Base-by-base conservation (phyloP, 37 sponge, comb jelly and placozoan genomes). In the Dysidea cf. avara region DNA sequence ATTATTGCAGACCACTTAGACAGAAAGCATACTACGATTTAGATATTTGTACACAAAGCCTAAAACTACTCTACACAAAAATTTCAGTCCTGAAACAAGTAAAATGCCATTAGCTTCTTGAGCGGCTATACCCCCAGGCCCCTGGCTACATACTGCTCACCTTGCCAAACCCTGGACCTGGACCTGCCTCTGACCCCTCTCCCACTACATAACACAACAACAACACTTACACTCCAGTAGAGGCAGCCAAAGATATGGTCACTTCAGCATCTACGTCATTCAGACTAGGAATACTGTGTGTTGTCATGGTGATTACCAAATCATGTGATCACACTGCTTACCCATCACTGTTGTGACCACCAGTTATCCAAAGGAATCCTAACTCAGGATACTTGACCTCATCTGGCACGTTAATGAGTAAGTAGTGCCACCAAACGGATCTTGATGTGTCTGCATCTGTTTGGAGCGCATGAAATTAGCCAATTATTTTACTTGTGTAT, bases 341-440 rank as follows among this genome's bases (percentile, higher is more conserved):
- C 85, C 60, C 71, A 59, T 81, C 71, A 39, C 25, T 18, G 33
- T 95, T 95, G 71, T 53, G 30, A 1, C 96, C 96, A 13, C 92
- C 90, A 56, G 92, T 90, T 51, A 95, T 72, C 69, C 90, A 95
- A 3, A 95, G 59, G 54, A 84, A 77, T 0, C 85, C 96, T 48
- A 78, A 79, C 64, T 95, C 88, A 7, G 69, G 49, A 53, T 49
- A 66, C 18, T 71, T 59, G 0, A 83, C 50, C 24, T 84, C 53
- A 37, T 95, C 90, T 0, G 96, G 96, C 13, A 95, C 61, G 29
- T 57, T 95, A 53, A 95, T 76, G 14, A 76, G 79, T 56, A 95
- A 48, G 47, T 72, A 87, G 56, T 95, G 96, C 88, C 82, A 95
- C 96, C 96, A 95, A 0, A 87, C 76, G 24, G 88, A 83, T 18